Evolutionary conservation across 2,797 vertebrate genomes (phyloP).

Genomic region (Xiphophorus birchmanni): DNA sequence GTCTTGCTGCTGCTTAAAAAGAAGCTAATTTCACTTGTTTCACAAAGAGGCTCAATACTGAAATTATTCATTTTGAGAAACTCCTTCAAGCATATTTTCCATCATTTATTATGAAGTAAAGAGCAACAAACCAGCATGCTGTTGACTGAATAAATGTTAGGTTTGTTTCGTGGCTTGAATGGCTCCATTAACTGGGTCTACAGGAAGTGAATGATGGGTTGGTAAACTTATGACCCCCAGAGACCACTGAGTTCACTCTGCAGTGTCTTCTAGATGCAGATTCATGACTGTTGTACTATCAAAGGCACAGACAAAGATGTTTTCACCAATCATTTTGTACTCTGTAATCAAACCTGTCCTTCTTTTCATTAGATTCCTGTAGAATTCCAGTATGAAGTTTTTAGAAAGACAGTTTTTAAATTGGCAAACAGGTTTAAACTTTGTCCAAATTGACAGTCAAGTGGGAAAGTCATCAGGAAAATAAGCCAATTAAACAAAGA

Average conservation of each 20-base stretch:
- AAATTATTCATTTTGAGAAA: background rate
- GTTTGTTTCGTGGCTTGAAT: constrained; percentile 5
- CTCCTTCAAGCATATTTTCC: background rate
- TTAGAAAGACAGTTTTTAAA: background rate
- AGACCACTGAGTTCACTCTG: background rate
- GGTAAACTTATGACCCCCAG: background rate
- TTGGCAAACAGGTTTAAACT: background rate
- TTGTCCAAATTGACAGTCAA: background rate
- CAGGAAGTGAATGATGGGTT: background rate
- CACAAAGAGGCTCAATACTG: background rate
- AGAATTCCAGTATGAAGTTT: background rate
- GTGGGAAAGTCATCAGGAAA: background rate
- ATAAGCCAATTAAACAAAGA: background rate
- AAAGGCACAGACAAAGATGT: background rate
- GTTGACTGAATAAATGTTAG: background rate
- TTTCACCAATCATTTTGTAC: background rate
- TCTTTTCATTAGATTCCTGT: background rate
- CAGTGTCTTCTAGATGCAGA: background rate
- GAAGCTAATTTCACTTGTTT: background rate
- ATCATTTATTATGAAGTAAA: background rate
- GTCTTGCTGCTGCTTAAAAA: background rate
- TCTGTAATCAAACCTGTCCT: background rate
- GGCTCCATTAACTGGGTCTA: background rate
- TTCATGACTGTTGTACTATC: background rate
- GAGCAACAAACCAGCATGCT: background rate